Evolutionary conservation across 1,140 invertebrate genomes (phyloP).

Genomic region (Pantala flavescens): DNA sequence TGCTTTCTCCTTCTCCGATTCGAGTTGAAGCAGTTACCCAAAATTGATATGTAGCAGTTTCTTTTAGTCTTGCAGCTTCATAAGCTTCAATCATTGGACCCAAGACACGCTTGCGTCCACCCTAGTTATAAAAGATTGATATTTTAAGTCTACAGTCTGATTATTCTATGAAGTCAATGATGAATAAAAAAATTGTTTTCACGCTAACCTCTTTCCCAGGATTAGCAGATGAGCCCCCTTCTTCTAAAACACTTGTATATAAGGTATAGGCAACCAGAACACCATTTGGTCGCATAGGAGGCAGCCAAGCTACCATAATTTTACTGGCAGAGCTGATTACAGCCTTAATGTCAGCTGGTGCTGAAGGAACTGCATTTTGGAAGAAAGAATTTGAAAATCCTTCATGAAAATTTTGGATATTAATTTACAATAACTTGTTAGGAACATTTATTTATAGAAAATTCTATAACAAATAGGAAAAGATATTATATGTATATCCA

Average conservation of each 20-base stretch:
- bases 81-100: slow-evolving; percentile 52
- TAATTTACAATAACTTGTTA: no score
- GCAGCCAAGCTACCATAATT: slow-evolving; percentile 74
- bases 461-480: no score
- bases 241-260: slow-evolving; percentile 64
- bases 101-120: slow-evolving; percentile 56
- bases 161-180: background rate
- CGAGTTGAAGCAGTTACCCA: slow-evolving; percentile 72
- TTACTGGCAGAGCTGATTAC: slow-evolving; percentile 69
- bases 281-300: slow-evolving; percentile 45
- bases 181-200: background rate
- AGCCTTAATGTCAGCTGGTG: slow-evolving; percentile 79
- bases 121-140: slow-evolving; percentile 29
- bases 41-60: slow-evolving; percentile 63
- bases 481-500: no score
- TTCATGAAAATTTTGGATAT: no score
- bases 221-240: slow-evolving; percentile 26
- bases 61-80: slow-evolving; percentile 59
- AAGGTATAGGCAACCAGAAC: slow-evolving; percentile 50
- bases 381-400: background rate
- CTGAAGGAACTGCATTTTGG: slow-evolving; percentile 57
- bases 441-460: no score
- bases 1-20: slow-evolving; percentile 68
- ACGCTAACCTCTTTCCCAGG: slow-evolving; percentile 46
- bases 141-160: background rate